Evolutionary conservation across 2,888 invertebrate species (phyloP), one percentile per base, ranked within the genome.

Genomic region (Chalcosyrphus nemorum): DNA sequence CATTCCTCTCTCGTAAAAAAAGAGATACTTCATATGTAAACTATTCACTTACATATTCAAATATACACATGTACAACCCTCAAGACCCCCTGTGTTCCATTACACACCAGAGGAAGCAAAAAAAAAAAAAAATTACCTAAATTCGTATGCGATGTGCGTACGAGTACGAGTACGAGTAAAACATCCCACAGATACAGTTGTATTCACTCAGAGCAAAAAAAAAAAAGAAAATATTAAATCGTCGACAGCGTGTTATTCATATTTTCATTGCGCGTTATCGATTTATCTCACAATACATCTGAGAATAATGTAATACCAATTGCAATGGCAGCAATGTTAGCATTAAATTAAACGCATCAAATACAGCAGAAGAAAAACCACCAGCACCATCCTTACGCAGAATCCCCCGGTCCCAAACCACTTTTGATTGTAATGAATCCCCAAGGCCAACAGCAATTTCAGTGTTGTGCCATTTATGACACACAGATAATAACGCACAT

Each of bases 391-490:
- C n/a, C n/a, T n/a, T n/a, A n/a, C n/a, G n/a, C n/a, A n/a, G n/a
- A n/a, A n/a, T n/a, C 29, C 27, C 9, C 32, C 32, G 2, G 1
- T 66, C 47, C 32, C 41, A 43, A n/a, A 52, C 7, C 38, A 41
- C 59, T 72, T 72, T 41, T 47, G 56, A 68, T 47, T 56, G 61
- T 78, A 84, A 84, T 84, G 84, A 84, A 80, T 80, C 80, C 84
- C 80, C 78, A 80, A 84, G 80, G 84, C 84, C 80, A 74, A 17
- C 74, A 80, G 65, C 74, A 80, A 84, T 84, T 80, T 70, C 74
- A 70, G 74, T 84, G 56, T 70, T 78, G 68, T 75, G 80, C 72
- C 84, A 75, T 84, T 80, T 80, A 80, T 84, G 84, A 80, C 84
- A 78, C 66, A 82, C 77, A 82, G 82, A 78, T 82, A 82, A 82